Conservation (phyloP, 2,797 vertebrate species). For the Tarsius wallacei region DNA sequence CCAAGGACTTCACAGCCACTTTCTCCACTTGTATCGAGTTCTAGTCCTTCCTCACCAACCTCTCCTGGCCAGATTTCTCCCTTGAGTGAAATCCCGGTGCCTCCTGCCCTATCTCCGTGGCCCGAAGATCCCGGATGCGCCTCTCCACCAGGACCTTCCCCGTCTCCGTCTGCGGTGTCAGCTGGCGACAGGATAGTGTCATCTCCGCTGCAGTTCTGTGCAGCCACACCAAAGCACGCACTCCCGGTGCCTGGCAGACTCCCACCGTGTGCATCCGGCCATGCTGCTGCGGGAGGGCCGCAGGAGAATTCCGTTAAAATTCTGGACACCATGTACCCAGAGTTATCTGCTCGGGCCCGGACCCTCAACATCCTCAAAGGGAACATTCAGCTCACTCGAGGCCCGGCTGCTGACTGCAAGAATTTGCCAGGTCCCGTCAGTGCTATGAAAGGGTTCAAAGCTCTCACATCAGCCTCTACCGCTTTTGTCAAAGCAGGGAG, state of each 20-base stretch:
- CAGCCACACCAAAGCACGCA: slow-evolving; percentile 97
- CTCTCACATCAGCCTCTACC: slow-evolving; percentile 94
- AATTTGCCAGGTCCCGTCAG: slow-evolving; percentile 86
- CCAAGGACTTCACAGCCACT: slow-evolving; percentile 89
- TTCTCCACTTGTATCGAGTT: slow-evolving; percentile 89
- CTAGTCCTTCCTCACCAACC: slow-evolving; percentile 90
- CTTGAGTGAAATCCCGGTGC: slow-evolving; percentile 76
- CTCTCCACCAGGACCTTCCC: slow-evolving; percentile 87
- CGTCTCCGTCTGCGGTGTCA: slow-evolving; percentile 88
- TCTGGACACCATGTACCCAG: slow-evolving; percentile 97
- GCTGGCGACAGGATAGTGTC: slow-evolving; percentile 90
- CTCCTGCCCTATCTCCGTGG: slow-evolving; percentile 85
- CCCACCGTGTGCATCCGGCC: slow-evolving; percentile 91
- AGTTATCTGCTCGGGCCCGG: slow-evolving; percentile 96
- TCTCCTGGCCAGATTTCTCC: slow-evolving; percentile 91
- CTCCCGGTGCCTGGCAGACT: slow-evolving; percentile 97
- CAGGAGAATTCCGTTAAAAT: slow-evolving; percentile 98
- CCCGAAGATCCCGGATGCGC: slow-evolving; percentile 79
- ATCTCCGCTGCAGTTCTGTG: slow-evolving; percentile 97
- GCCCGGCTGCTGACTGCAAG: slow-evolving; percentile 88
- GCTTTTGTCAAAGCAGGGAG: slow-evolving; percentile 96
- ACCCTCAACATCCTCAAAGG: slow-evolving; percentile 97
- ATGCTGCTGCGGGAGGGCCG: slow-evolving; percentile 86
- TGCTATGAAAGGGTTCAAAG: slow-evolving; percentile 94
- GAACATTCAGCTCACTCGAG: slow-evolving; percentile 92